Base-by-base conservation (phyloP, 2,888 invertebrate species). In the Rapana venosa region DNA sequence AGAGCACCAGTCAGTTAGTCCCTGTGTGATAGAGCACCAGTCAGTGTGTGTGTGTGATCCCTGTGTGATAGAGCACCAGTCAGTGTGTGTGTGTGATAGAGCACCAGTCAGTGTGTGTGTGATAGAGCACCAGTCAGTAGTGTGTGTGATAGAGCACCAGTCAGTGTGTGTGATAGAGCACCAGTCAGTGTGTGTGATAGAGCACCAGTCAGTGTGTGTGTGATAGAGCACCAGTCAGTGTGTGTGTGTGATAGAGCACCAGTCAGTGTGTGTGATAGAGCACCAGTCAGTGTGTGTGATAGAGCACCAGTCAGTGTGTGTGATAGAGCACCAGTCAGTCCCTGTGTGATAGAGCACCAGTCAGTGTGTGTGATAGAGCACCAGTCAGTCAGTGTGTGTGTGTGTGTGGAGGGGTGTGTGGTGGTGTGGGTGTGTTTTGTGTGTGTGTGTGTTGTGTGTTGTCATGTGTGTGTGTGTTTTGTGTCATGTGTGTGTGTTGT, bases 61-160 rank as follows among this genome's bases (percentile, higher is more conserved):
- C n/a, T 70, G 70, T 70, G 22, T 70, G 11, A 22, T 70, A 26
- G 11, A 22, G 5, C 22, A 17, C 26, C 22, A 17, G 70, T 70
- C 5, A 17, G n/a, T n/a, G n/a, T n/a, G n/a, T n/a, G n/a, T n/a
- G n/a, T n/a, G n/a, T n/a, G n/a, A n/a, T n/a, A n/a, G n/a, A n/a
- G n/a, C n/a, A n/a, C n/a, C n/a, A n/a, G n/a, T n/a, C n/a, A n/a
- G n/a, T n/a, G n/a, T n/a, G 95, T 95, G 95, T 92, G 93, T 94
- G 0, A 95, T 96, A 26, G 96, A 96, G 90, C 96, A 96, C 90
- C 95, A 95, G 95, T 94, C 92, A 93, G 95, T 93, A 58, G n/a
- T n/a, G n/a, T n/a, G 11, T 61, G 13, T 61, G 13, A 15, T 61
- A 17, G 11, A 77, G 32, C 15, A 13, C 5, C 22, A 22, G 70